Base-by-base conservation (phyloP, 1,140 invertebrate genomes). In the Drosophila pseudoananassae region DNA sequence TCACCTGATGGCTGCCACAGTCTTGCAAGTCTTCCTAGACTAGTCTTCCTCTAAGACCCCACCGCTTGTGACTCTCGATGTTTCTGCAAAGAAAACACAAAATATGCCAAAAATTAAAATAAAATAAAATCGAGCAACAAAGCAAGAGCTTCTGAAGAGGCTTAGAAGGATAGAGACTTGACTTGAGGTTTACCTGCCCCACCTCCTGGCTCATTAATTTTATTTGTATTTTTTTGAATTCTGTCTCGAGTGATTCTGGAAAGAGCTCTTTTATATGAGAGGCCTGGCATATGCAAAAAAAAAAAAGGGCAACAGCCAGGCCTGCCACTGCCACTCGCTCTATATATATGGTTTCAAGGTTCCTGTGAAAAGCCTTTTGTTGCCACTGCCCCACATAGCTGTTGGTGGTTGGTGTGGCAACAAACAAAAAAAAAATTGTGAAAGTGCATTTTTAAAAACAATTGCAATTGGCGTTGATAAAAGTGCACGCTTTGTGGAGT, bases 361-460 rank as follows among this genome's bases (percentile, higher is more conserved):
- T 27, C 23, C 47, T 29, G 20, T 12, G 33, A 36, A 36, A 10
- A 10, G 40, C 15, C 47, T 53, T 47, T 52, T 49, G 38, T 29
- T 31, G 57, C 61, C 51, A 53, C 31, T 53, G 58, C 29, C 46
- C 33, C 46, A 65, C 17, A 40, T 65, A 25, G 10, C 10, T 10
- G n/a, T n/a, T n/a, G n/a, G n/a, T n/a, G n/a, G n/a, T n/a, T n/a
- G n/a, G 8, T 6, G 29, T 0, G 12, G 4, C 5, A 10, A 45
- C 9, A 31, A 8, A 14, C n/a, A 40, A 6, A 14, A 3, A 14
- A n/a, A 8, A 58, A 65, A 59, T 75, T 87, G 82, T 75, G 81
- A 81, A 85, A 81, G 78, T 81, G 64, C 78, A 81, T 77, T 87
- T 78, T 87, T 77, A 70, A 78, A 73, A 66, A 81, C 73, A 87